Conservation (phyloP, 2,113 vertebrate genomes). For the Heterotilapia buettikoferi region DNA sequence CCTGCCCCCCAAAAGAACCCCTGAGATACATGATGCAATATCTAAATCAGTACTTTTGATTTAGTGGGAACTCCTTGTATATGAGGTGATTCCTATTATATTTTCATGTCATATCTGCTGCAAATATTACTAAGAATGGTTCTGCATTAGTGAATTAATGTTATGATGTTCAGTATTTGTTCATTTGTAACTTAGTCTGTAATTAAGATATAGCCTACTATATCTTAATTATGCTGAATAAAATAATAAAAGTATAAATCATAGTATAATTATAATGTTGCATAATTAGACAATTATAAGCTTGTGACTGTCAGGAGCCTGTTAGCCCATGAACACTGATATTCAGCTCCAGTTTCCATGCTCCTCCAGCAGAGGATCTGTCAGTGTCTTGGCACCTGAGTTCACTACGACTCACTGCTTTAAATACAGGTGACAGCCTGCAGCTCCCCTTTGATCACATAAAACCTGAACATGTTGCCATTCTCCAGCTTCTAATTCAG, state of each 20-base stretch:
- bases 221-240: neutral
- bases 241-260: neutral
- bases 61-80: neutral
- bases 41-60: neutral
- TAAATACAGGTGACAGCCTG: neutral
- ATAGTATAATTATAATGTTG: neutral
- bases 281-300: neutral
- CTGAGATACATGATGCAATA: neutral
- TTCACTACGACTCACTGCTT: neutral
- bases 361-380: neutral
- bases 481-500: neutral
- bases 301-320: neutral
- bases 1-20: neutral
- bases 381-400: neutral
- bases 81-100: neutral
- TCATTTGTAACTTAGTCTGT: neutral
- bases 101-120: neutral
- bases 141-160: neutral
- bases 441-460: neutral
- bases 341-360: neutral
- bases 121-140: neutral
- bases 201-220: neutral
- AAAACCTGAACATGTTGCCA: neutral
- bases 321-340: neutral
- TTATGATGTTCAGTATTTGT: neutral